Base-by-base conservation (phyloP, 2,888 invertebrate genomes). In the Azorinus chamasolen region DNA sequence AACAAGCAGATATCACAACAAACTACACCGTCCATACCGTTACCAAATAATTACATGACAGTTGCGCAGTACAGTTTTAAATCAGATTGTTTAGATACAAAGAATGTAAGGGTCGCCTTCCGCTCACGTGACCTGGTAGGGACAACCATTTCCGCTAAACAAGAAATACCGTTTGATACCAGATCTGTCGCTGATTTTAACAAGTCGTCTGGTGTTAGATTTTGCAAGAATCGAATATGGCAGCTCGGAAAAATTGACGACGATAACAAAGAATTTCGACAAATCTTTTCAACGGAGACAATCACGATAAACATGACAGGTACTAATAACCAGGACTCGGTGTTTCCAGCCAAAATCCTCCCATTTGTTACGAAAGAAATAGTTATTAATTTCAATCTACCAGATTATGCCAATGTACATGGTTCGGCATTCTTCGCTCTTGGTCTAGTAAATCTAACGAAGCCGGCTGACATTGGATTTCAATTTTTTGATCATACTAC, bases 291-390 rank as follows among this genome's bases (percentile, higher is more conserved):
- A 8, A 69, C 59, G 3, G 41, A 55, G 37, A 41, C 50, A 10
- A 50, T 65, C 2, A 46, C 50, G n/a, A 41, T 80, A 6, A 80
- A 80, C 18, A 25, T 80, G 6, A 68, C 61, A 1, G 54, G 66
- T 25, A 41, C 41, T 1, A 14, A 24, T 8, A 27, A 70, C 24
- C 68, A 61, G 16, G 64, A 51, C 5, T 12, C 18, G 5, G 58
- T 43, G 39, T 80, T 76, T 46, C 80, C 80, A 0, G 61, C 61
- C 18, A 72, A 80, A 43, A 51, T 80, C 6, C 63, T 80, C 18
- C 80, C 80, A 12, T 80, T 80, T 54, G 48, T 50, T 2, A 80
- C 80, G 3, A 65, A 69, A 24, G 68, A 73, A 24, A 70, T 80
- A 2, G 41, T 37, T 5, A 69, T 80, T 2, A 61, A 76, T 24